Evolutionary conservation across 2,797 vertebrate species (phyloP), one percentile per base, ranked within the genome.

Genomic region (Hoplostethus mediterraneus): DNA sequence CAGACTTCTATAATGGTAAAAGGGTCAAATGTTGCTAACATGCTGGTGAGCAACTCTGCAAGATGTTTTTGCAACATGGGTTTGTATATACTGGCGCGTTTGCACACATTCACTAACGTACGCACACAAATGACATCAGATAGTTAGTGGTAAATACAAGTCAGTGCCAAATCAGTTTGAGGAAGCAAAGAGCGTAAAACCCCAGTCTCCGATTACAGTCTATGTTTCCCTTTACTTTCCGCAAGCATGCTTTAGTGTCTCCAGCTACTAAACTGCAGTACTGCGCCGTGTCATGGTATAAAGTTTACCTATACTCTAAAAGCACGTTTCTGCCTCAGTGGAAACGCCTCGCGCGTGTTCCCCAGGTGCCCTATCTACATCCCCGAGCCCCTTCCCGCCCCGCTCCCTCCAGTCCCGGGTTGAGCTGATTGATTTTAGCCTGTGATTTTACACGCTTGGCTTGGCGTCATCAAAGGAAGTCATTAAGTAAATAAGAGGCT

Each of bases 381-480:
- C 21, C 21, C 21, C 21, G 1, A 21, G 1, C 21, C 21, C 21
- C 21, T 21, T 21, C 21, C 21, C 21, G 21, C 21, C 1, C 21
- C 21, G 21, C 75, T 73, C 59, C 76, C 60, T 67, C 55, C 45
- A 21, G 21, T 21, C 21, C 21, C 21, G 16, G 30, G 49, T 73
- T 30, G 38, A 30, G 12, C 53, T 81, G 80, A 87, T 87, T 87
- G 40, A 85, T 87, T 90, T 91, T 83, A 91, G 84, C 58, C 51
- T 44, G 45, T 1, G 65, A 80, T 81, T 87, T 66, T 42, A 72
- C 67, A 77, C 73, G 75, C 80, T 83, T 30, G 71, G 70, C 75
- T 85, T 80, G 79, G 85, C 79, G 86, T 91, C 84, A 91, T 85
- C 73, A 87, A 73, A 81, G 51, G 59, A 67, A 70, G 62, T 80